Evolutionary conservation across 2,888 invertebrate species (phyloP), one percentile per base, ranked within the genome.

Genomic region (Melanchra persicariae): DNA sequence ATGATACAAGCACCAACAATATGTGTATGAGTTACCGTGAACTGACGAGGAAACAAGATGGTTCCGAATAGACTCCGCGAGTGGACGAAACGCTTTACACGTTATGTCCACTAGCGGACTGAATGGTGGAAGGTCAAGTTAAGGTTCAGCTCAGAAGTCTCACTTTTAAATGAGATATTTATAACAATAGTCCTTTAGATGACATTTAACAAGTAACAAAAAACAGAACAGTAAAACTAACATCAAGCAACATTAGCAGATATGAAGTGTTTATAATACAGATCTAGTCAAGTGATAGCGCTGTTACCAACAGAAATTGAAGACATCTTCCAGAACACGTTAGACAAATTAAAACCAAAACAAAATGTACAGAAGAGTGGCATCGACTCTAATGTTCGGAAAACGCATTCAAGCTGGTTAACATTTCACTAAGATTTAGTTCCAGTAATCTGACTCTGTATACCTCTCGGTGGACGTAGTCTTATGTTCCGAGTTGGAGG

Each of bases 381-480:
- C 57, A 65, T 40, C 63, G 49, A 63, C 69, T 76, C 49, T 82
- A 71, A 81, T 70, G 78, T 79, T 81, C 58, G 62, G 81, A 82
- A 84, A 77, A 86, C 79, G 73, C 84, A 86, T 84, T 87, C 85
- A 79, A 85, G 85, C 85, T 58, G 66, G 60, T 85, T 71, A 72
- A 55, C 58, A 62, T 62, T 52, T 65, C 75, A 74, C 69, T 75
- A 78, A 40, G 22, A 57, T 54, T 57, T n/a, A 63, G 55, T 37
- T 30, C 2, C 6, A n/a, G 47, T 66, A 40, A 62, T 49, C 30
- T 45, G 37, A 68, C 26, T 77, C 40, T 71, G 64, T 73, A 81
- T 93, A 95, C 95, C 94, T 94, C 59, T 95, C 95, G 6, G 91
- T 88, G 15, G 90, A 89, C 79, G 87, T 89, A 69, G 89, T 92